These are phyloP conservation scores for Sarcoramphus papa DNA, from an alignment of 2,797 vertebrate species.

Conservation along the genomic window DNA sequence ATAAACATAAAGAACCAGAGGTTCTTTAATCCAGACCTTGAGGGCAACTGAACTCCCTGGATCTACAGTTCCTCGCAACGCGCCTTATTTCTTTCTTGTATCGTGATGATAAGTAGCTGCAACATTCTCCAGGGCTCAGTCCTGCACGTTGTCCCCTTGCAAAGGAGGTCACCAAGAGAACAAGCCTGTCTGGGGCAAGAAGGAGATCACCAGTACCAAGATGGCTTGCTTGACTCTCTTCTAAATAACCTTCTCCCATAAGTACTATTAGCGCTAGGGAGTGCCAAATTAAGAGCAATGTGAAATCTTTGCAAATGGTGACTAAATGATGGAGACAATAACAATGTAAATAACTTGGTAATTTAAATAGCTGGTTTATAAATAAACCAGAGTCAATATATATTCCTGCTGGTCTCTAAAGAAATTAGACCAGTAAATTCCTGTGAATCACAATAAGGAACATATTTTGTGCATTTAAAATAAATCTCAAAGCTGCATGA, in stretches of 20 bases:
- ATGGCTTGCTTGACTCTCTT: background rate
- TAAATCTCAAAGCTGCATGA: constrained; percentile 59
- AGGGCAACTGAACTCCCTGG: background rate
- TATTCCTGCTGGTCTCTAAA: constrained; percentile 58
- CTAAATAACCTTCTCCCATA: constrained; percentile 12
- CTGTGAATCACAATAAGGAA: constrained; percentile 61
- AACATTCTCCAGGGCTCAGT: background rate
- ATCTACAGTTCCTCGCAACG: rapidly evolving
- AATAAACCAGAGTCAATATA: constrained; percentile 60
- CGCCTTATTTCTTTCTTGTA: background rate
- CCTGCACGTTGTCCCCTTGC: background rate
- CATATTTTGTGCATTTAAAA: constrained; percentile 63
- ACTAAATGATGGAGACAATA: constrained; percentile 64
- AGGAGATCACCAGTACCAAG: background rate
- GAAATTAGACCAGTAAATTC: constrained; percentile 69
- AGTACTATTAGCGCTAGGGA: background rate
- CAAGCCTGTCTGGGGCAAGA: background rate
- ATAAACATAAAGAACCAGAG: background rate
- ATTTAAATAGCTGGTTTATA: constrained; percentile 61
- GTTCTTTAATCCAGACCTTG: background rate
- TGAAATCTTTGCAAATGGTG: constrained; percentile 33
- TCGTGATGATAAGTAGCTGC: background rate
- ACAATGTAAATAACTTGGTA: constrained; percentile 59
- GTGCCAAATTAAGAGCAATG: constrained; percentile 53
- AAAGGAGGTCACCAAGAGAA: background rate